Base-by-base conservation (phyloP, 2,888 invertebrate genomes). In the Bibio marci region DNA sequence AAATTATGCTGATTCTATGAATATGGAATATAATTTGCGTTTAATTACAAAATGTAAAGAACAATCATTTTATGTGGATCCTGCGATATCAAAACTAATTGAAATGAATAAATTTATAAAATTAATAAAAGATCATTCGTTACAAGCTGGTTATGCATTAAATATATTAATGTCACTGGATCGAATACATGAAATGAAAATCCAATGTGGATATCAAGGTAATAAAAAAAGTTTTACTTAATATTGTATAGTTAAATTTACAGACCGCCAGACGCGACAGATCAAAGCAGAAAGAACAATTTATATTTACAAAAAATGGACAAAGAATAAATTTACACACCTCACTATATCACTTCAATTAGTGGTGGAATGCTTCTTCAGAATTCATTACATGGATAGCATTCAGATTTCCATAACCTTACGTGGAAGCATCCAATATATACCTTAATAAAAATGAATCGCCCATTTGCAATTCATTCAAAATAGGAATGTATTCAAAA, bases 121-220 rank as follows among this genome's bases (percentile, higher is more conserved):
- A 31, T 41, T 59, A n/a, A 39, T 62, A 6, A 39, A 50, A 6
- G 44, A 50, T 4, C 56, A 59, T 42, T 54, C 58, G 0, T 30
- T 56, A 28, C 53, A 59, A 37, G 55, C 57, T 1, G 58, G 56
- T 2, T 55, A 52, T 35, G 55, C 59, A 1, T 49, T 60, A 3
- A 54, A 54, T 40, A 43, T 62, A 18, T 42, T 62, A 19, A 52
- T 49, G 30, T 51, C 52, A 42, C 52, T 58, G 1, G 52, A 57
- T 45, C 50, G 54, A 33, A 49, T 59, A 26, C 49, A 51, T 8
- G 54, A 59, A 25, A 45, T 62, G 43, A 47, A 52, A 19, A 12
- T 14, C 2, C 22, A 36, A 36, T 13, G 10, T 14, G 4, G 5
- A 5, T 8, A 13, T 28, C n/a, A 28, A n/a, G 12, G 13, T 28